phyloP scores from a whole-genome alignment of 2,888 invertebrate species.

The Nomada lathburiana region DNA sequence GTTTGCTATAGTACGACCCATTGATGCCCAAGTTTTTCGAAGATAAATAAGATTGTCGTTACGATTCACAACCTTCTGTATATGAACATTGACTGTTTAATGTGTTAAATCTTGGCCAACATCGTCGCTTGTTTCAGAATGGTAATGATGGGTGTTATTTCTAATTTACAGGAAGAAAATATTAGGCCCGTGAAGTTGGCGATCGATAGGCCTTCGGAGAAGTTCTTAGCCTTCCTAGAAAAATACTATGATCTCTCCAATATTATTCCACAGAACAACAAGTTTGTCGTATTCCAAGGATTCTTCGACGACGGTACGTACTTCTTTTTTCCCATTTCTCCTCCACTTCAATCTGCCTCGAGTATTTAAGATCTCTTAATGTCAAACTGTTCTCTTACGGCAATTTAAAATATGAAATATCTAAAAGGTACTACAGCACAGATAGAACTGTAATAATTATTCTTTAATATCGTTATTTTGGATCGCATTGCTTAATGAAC shows the following conservation, averaged over 20 bases:
- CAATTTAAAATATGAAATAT: not conserved
- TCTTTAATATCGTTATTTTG: too few species aligned
- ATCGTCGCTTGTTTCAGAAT: not conserved
- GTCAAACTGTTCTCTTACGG: not conserved
- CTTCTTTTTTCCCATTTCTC: not conserved
- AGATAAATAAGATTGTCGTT: not conserved
- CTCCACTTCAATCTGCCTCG: too few species aligned
- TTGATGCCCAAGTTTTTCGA: conserved; percentile 20
- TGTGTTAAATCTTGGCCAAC: too few species aligned
- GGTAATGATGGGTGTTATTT: conserved; percentile 19
- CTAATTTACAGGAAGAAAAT: conserved; percentile 87
- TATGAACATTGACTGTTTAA: not conserved
- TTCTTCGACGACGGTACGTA: conserved; percentile 87
- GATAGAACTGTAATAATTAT: too few species aligned
- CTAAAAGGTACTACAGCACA: too few species aligned
- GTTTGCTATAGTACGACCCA: conserved; percentile 42
- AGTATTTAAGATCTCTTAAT: not conserved
- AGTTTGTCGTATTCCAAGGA: conserved; percentile 93
- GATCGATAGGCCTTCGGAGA: conserved; percentile 96
- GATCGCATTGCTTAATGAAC: not conserved
- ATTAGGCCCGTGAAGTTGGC: conserved; percentile 91
- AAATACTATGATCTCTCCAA: conserved; percentile 90
- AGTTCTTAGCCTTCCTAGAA: conserved; percentile 93
- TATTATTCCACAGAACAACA: conserved; percentile 93
- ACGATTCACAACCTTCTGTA: not conserved